These are phyloP conservation scores for Morpho deidamia DNA, from an alignment of 2,888 invertebrate species.

Conservation along the genomic window DNA sequence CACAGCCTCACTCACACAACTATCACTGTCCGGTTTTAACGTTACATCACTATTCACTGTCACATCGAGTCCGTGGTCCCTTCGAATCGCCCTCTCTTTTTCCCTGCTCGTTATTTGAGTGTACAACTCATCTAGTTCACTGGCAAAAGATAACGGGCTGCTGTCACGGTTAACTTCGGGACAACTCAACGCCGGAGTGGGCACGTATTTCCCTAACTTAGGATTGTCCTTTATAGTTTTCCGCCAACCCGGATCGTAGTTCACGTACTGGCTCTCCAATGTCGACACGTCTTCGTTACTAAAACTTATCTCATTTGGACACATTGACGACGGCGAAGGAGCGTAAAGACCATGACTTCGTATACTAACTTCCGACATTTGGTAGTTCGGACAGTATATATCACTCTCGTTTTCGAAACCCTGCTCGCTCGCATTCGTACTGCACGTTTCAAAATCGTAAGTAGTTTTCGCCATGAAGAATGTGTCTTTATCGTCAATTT, in stretches of 20 bases:
- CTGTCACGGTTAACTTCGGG: constrained; percentile 65
- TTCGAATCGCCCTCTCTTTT: constrained; percentile 46
- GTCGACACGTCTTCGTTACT: constrained; percentile 72
- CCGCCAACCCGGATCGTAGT: constrained; percentile 77
- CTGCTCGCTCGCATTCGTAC: constrained; percentile 68
- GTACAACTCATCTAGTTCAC: constrained; percentile 83
- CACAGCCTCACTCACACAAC: constrained; percentile 69
- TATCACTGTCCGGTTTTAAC: constrained; percentile 67
- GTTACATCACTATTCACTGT: constrained; percentile 68
- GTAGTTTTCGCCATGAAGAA: constrained; percentile 65
- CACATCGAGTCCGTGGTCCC: constrained; percentile 52
- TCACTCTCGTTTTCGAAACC: constrained; percentile 79
- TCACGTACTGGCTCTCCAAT: constrained; percentile 74
- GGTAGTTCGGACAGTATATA: constrained; percentile 79
- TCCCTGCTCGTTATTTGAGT: constrained; percentile 80
- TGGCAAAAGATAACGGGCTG: constrained; percentile 66
- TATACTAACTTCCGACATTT: constrained; percentile 82
- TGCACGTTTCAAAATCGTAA: constrained; percentile 68
- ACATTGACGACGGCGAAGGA: constrained; percentile 77
- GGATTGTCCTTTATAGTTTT: constrained; percentile 64
- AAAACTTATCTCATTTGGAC: constrained; percentile 70
- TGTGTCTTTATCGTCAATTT: constrained; percentile 55
- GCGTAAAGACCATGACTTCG: constrained; percentile 81
- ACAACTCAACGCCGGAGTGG: constrained; percentile 62
- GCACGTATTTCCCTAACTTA: constrained; percentile 59